Conservation (phyloP, 2,888 invertebrate species). For the Dascillus cervinus region DNA sequence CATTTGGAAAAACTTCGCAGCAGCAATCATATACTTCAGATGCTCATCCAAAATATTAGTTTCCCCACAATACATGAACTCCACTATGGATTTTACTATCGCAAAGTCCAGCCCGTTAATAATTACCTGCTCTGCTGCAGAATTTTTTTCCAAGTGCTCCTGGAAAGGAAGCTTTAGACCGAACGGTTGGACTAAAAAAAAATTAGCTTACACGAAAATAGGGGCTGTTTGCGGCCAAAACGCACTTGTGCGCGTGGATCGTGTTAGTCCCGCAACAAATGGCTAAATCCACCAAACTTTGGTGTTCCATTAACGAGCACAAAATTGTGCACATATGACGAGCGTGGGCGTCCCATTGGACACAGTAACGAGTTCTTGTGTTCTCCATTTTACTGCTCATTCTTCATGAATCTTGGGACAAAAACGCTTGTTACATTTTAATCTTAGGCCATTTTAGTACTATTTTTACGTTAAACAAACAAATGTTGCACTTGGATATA, state of each 20-base stretch:
- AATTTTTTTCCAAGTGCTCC: slow-evolving; percentile 53
- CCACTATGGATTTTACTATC: slow-evolving; percentile 62
- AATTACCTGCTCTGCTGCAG: slow-evolving; percentile 50
- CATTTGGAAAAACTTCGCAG: slow-evolving; percentile 64
- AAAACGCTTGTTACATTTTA: too few relatives aligned
- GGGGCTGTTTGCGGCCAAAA: slow-evolving; percentile 64
- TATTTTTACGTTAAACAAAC: too few relatives aligned
- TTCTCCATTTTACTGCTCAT: slow-evolving; percentile 21
- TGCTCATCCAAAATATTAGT: slow-evolving; percentile 62
- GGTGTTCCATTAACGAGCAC: slow-evolving; percentile 63
- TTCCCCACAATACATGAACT: slow-evolving; percentile 73
- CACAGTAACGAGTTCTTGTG: slow-evolving; percentile 20
- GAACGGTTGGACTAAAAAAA: slow-evolving; percentile 9
- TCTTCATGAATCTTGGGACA: too few relatives aligned
- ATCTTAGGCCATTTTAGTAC: too few relatives aligned
- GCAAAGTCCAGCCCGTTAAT: slow-evolving; percentile 63
- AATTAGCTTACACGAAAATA: slow-evolving; percentile 66
- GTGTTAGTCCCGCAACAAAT: slow-evolving; percentile 68
- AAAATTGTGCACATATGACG: slow-evolving; percentile 60
- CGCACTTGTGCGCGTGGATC: slow-evolving; percentile 65
- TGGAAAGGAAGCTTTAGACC: slow-evolving; percentile 23
- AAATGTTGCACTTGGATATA: too few relatives aligned
- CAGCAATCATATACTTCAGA: slow-evolving; percentile 59
- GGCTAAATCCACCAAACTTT: slow-evolving; percentile 66
- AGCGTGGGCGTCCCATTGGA: slow-evolving; percentile 64